Percentiles rank a stretch among this genome's conserved stretches.
Conservation (phyloP, 1,140 invertebrate species). For the Penaeus japonicus region DNA sequence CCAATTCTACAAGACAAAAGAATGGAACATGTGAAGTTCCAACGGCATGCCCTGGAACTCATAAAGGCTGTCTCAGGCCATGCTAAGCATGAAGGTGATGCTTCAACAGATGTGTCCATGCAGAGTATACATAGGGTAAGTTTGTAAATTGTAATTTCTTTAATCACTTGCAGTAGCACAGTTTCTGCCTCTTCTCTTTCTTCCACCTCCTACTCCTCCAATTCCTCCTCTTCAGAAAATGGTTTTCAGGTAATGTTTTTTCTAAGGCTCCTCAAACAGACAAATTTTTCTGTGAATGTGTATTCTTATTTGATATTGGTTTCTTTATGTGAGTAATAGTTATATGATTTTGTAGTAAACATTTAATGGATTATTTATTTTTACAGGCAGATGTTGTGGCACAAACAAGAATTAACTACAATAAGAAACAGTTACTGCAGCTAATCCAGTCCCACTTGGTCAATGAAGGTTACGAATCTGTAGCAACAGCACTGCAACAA, state of each 20-base stretch:
- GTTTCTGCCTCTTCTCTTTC: no score
- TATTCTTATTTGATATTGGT: background rate
- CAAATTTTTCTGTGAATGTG: no score
- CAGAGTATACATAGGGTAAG: slow-evolving; percentile 82
- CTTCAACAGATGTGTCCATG: slow-evolving; percentile 77
- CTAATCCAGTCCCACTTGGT: slow-evolving; percentile 89
- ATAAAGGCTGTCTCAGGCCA: slow-evolving; percentile 92
- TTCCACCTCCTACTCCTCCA: no score
- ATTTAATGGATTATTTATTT: background rate
- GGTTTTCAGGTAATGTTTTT: no score
- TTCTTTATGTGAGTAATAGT: background rate
- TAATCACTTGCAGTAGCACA: no score
- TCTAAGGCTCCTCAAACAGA: no score
- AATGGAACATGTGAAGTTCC: slow-evolving; percentile 93
- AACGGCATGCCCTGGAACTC: slow-evolving; percentile 91
- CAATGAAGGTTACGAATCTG: slow-evolving; percentile 76
- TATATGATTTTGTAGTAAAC: background rate
- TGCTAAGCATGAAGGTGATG: slow-evolving; percentile 78
- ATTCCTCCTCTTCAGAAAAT: no score
- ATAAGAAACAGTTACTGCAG: slow-evolving; percentile 90
- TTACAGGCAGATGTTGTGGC: slow-evolving; percentile 88
- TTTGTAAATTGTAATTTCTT: slow-evolving; percentile 45
- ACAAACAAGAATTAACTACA: slow-evolving; percentile 92
- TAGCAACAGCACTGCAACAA: slow-evolving; percentile 76
- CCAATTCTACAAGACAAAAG: slow-evolving; percentile 95